Base-by-base conservation (phyloP, 2,888 invertebrate species). In the Drosophila melanosoma region DNA sequence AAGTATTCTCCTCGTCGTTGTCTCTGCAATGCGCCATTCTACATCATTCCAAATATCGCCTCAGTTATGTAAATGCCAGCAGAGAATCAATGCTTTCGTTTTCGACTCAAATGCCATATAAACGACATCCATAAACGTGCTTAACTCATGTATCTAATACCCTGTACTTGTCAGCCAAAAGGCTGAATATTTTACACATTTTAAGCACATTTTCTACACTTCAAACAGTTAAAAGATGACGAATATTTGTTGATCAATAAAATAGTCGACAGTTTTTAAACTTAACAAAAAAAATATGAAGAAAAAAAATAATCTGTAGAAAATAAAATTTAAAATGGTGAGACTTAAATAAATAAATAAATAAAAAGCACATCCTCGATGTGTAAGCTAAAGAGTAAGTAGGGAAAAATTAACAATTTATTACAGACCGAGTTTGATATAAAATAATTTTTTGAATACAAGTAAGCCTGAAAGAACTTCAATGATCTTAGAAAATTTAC, bases 41-140 rank as follows among this genome's bases (percentile, higher is more conserved):
- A 67, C 61, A 61, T 67, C 38, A 59, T 76, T 58, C 32, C 68
- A 38, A 72, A 68, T 76, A 80, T 68, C 72, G 69, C 61, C 69
- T 65, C 23, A 59, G 66, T 75, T 85, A 85, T 85, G 88, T 70
- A 89, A 85, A 85, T 85, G 80, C 40, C 48, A 65, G 59, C 49
- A 52, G 61, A 66, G 58, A 87, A 85, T 82, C 82, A 80, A 74
- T 85, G 78, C 78, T 80, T 85, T 87, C 83, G 70, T 63, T 87
- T 85, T 85, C 75, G 74, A 65, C 85, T 79, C 87, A 82, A 89
- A 76, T 82, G 69, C 71, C 72, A 82, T 63, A 87, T 87, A 80
- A 84, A 68, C 74, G 74, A 71, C 76, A 87, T 89, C 54, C 60
- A 79, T 74, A 73, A 61, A 65, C 56, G 67, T 72, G 75, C 77